A percentile compares a stretch with the other conserved stretches of the same genome.
Conservation (phyloP, 2,888 invertebrate species). For the Dendrolimus houi region DNA sequence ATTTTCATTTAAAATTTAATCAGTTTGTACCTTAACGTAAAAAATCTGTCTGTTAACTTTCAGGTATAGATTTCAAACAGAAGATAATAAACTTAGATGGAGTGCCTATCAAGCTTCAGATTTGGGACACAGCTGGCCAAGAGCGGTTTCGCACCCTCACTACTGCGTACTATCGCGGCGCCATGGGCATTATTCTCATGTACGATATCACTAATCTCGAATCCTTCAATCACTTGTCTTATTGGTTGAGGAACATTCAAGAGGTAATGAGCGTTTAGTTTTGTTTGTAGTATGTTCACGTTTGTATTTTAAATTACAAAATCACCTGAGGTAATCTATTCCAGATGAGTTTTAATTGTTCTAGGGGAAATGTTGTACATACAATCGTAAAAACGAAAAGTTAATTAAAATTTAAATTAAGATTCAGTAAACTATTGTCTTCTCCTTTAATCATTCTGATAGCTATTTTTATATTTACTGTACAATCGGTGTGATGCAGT, state of each 20-base stretch:
- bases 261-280: conserved; percentile 74
- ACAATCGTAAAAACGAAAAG: too few species aligned
- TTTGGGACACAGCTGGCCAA: conserved; percentile 94
- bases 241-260: conserved; percentile 94
- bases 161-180: conserved; percentile 91
- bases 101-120: conserved; percentile 88
- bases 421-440: too few species aligned
- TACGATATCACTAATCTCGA: conserved; percentile 93
- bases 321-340: too few species aligned
- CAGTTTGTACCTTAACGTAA: not conserved
- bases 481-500: too few species aligned
- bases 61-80: conserved; percentile 93
- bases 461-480: too few species aligned
- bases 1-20: too few species aligned
- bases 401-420: too few species aligned
- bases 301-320: too few species aligned
- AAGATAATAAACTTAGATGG: conserved; percentile 92
- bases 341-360: too few species aligned
- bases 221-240: conserved; percentile 92
- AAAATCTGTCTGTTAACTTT: conserved; percentile 12
- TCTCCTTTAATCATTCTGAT: too few species aligned
- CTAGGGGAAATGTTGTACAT: too few species aligned
- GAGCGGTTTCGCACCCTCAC: conserved; percentile 86
- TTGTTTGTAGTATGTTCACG: too few species aligned
- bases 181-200: conserved; percentile 93